A percentile compares a stretch with the other conserved stretches of the same genome.
Evolutionary conservation across 1,140 invertebrate genomes (phyloP).

Genomic region (Argopecten irradians): DNA sequence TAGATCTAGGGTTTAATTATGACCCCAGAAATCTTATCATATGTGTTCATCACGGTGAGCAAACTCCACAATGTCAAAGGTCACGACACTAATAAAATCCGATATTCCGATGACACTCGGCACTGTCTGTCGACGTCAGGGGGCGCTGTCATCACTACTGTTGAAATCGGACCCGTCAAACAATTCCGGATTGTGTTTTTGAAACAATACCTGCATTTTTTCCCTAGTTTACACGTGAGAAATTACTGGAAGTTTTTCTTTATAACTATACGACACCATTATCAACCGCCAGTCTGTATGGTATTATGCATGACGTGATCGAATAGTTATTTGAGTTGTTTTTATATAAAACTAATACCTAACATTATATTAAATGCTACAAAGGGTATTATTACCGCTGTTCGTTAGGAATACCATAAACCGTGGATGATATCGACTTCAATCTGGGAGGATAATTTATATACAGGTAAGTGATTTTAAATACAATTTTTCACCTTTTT

Average conservation of each 20-base stretch:
- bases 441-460: neutral
- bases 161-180: conserved; percentile 5
- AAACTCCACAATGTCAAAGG: neutral
- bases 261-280: neutral
- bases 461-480: neutral
- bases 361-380: neutral
- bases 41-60: neutral
- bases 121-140: conserved; percentile 4
- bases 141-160: conserved; percentile 13
- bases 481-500: neutral
- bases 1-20: neutral
- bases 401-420: neutral
- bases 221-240: neutral
- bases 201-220: neutral
- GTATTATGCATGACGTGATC: neutral
- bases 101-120: conserved; percentile 20
- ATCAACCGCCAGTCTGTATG: neutral
- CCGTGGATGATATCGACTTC: neutral
- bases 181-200: neutral
- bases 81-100: neutral
- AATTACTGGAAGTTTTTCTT: neutral
- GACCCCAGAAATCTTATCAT: conserved; percentile 5
- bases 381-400: neutral
- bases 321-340: neutral
- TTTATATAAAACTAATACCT: neutral